Evolutionary conservation across 1,140 invertebrate genomes (phyloP).

Genomic region (Gerris buenoi): DNA sequence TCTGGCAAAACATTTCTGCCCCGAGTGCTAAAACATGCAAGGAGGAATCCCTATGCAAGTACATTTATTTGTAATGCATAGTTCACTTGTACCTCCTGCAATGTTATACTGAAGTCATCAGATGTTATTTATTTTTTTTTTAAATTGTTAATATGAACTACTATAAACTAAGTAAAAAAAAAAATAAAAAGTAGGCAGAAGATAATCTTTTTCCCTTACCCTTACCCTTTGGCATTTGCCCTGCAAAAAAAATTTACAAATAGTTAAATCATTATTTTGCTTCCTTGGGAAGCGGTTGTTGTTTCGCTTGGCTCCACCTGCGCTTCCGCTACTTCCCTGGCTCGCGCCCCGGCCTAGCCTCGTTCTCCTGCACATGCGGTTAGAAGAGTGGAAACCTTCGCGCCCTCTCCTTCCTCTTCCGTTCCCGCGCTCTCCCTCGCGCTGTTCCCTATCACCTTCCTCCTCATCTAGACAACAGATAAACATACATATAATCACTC

Average conservation of each 20-base stretch:
- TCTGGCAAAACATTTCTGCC: slow-evolving; percentile 60
- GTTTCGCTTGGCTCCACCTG: not conserved
- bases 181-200: too few relatives aligned
- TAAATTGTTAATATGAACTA: too few relatives aligned
- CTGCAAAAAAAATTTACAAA: slow-evolving; percentile 11
- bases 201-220: too few relatives aligned
- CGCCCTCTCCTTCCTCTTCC: slow-evolving; percentile 4
- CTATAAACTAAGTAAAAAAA: too few relatives aligned
- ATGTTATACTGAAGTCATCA: too few relatives aligned
- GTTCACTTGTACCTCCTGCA: slow-evolving; percentile 88
- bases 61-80: slow-evolving; percentile 87
- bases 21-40: slow-evolving; percentile 92
- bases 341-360: not conserved
- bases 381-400: not conserved
- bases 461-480: slow-evolving; percentile 1
- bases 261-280: not conserved
- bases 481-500: not conserved
- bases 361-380: not conserved
- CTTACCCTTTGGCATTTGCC: slow-evolving; percentile 12
- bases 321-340: not conserved
- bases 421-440: not conserved
- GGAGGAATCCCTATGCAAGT: slow-evolving; percentile 95
- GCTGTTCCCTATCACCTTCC: slow-evolving; percentile 5
- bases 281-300: not conserved
- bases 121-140: too few relatives aligned